Conservation (phyloP, 2,113 vertebrate genomes). For the Hippocampus abdominalis region DNA sequence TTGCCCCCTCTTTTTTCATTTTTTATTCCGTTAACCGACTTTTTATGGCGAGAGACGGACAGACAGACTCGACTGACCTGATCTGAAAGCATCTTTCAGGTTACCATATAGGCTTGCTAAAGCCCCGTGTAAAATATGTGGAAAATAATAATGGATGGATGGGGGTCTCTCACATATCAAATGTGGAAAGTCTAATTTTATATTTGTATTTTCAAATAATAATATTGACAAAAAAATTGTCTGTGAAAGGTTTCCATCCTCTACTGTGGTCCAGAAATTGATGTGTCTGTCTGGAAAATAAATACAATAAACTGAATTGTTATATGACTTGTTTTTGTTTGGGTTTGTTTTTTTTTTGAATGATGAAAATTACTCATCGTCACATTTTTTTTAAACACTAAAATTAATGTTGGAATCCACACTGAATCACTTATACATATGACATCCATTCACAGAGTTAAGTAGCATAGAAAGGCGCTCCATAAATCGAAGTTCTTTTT, state of each 20-base stretch:
- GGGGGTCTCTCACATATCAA: conserved; percentile 98
- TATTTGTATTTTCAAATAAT: conserved; percentile 99
- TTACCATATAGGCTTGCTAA: conserved; percentile 94
- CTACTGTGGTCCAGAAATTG: conserved; percentile 99
- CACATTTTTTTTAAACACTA: not conserved
- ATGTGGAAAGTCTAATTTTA: conserved; percentile 99
- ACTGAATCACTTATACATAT: not conserved
- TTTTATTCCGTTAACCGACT: conserved; percentile 73
- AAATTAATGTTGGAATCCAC: not conserved
- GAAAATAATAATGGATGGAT: conserved; percentile 75
- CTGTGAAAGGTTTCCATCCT: conserved; percentile 99
- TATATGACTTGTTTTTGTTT: conserved; percentile 63
- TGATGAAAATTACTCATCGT: not conserved
- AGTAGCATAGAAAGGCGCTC: not conserved
- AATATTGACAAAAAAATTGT: conserved; percentile 88
- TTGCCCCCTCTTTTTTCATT: conserved; percentile 59
- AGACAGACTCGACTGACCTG: conserved; percentile 70
- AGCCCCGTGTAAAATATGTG: conserved; percentile 93
- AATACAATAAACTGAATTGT: conserved; percentile 95
- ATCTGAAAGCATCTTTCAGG: conserved; percentile 94
- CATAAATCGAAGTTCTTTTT: not conserved
- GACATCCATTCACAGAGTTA: not conserved
- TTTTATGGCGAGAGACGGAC: conserved; percentile 75
- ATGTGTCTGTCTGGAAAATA: conserved; percentile 97
- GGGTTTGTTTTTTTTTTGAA: not conserved